Conservation (phyloP, 2,888 invertebrate species). For the Prosapia bicincta region DNA sequence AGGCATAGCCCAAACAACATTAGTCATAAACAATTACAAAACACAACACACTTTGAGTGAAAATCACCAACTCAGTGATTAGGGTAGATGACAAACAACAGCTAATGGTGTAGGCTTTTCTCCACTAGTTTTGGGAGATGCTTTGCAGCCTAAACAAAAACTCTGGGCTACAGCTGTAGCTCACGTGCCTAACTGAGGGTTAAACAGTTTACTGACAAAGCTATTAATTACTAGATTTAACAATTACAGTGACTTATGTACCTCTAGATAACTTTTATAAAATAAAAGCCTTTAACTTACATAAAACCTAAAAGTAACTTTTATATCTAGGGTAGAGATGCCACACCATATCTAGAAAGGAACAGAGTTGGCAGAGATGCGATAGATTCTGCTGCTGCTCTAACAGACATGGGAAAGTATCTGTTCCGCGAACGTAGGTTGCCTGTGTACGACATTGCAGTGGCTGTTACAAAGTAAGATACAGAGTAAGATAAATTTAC, state of each 20-base stretch:
- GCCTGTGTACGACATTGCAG: slow-evolving; percentile 93
- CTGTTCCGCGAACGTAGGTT: slow-evolving; percentile 89
- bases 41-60: too few species aligned
- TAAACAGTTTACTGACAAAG: too few species aligned
- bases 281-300: neutral
- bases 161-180: too few species aligned
- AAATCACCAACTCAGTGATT: too few species aligned
- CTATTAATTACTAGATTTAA: too few species aligned
- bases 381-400: slow-evolving; percentile 90
- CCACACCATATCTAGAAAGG: slow-evolving; percentile 90
- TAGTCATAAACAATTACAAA: too few species aligned
- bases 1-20: too few species aligned
- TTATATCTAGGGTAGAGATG: slow-evolving; percentile 77
- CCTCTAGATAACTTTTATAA: neutral
- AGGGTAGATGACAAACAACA: too few species aligned
- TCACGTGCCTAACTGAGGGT: too few species aligned
- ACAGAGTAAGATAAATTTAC: slow-evolving; percentile 41
- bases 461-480: slow-evolving; percentile 93
- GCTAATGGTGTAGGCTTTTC: too few species aligned
- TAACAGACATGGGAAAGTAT: slow-evolving; percentile 97
- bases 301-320: neutral
- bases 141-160: too few species aligned
- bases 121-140: too few species aligned
- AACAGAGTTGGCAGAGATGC: slow-evolving; percentile 92
- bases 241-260: neutral